These are phyloP conservation scores for Megaleporinus macrocephalus DNA, from an alignment of 2,113 vertebrate species.

Conservation along the genomic window DNA sequence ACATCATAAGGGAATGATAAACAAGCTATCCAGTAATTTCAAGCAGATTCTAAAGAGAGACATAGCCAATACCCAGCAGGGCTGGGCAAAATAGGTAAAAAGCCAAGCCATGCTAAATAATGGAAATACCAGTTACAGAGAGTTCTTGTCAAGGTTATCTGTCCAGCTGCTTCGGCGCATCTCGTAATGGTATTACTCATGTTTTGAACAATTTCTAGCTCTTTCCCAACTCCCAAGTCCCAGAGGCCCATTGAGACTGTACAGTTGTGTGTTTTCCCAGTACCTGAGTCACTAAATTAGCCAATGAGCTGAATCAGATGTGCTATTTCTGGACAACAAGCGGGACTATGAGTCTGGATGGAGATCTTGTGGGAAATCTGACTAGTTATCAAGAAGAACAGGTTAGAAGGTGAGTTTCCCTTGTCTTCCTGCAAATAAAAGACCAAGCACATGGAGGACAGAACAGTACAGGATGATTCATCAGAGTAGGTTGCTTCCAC, in stretches of 20 bases:
- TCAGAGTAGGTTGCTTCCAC: background rate
- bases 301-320: background rate
- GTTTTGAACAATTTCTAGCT: background rate
- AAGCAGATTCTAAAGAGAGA: too few species aligned
- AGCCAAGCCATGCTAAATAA: too few species aligned
- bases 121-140: too few species aligned
- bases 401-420: background rate
- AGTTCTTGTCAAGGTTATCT: too few species aligned
- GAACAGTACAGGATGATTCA: constrained; percentile 4
- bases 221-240: background rate
- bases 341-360: background rate
- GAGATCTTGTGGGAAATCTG: background rate
- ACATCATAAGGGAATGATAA: too few species aligned
- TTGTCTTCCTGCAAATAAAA: background rate
- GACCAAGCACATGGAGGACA: background rate
- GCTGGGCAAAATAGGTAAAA: too few species aligned
- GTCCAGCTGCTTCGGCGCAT: too few species aligned
- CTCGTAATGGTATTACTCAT: background rate
- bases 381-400: background rate
- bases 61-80: too few species aligned
- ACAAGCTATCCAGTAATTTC: too few species aligned
- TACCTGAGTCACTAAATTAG: background rate
- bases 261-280: background rate
- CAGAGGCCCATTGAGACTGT: background rate
- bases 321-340: background rate